These are phyloP conservation scores for Spisula subtruncata DNA, from an alignment of 2,888 invertebrate genomes.

Conservation along the genomic window DNA sequence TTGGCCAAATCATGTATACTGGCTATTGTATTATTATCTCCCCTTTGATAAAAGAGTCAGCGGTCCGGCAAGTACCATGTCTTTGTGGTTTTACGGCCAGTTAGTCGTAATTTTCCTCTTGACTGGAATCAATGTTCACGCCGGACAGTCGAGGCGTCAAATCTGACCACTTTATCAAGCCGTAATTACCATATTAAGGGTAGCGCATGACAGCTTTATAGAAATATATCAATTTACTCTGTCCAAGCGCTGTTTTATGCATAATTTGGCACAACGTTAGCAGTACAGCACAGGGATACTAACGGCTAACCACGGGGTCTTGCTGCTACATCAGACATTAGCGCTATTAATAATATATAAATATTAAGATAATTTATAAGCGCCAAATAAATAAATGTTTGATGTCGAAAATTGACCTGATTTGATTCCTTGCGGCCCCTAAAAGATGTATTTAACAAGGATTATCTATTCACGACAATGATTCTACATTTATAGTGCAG, in stretches of 20 bases:
- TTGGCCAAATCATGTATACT: slow-evolving; percentile 65
- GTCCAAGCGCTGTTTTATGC: slow-evolving; percentile 63
- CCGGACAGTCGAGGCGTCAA: slow-evolving; percentile 69
- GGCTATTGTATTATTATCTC: slow-evolving; percentile 65
- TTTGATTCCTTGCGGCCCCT: neutral
- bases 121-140: slow-evolving; percentile 62
- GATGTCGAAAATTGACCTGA: slow-evolving; percentile 1
- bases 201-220: slow-evolving; percentile 65
- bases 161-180: slow-evolving; percentile 72
- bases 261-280: slow-evolving; percentile 60
- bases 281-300: neutral
- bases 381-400: slow-evolving; percentile 6
- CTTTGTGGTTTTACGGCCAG: slow-evolving; percentile 73
- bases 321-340: neutral
- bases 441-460: no score
- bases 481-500: no score
- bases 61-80: slow-evolving; percentile 53
- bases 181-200: slow-evolving; percentile 70
- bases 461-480: no score
- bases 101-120: slow-evolving; percentile 69
- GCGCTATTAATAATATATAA: neutral
- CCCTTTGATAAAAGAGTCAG: slow-evolving; percentile 63
- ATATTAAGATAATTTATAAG: neutral
- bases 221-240: slow-evolving; percentile 72
- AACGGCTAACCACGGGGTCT: slow-evolving; percentile 25